Evolutionary conservation across 1,140 invertebrate genomes (phyloP).

Genomic region (Lithobius niger): DNA sequence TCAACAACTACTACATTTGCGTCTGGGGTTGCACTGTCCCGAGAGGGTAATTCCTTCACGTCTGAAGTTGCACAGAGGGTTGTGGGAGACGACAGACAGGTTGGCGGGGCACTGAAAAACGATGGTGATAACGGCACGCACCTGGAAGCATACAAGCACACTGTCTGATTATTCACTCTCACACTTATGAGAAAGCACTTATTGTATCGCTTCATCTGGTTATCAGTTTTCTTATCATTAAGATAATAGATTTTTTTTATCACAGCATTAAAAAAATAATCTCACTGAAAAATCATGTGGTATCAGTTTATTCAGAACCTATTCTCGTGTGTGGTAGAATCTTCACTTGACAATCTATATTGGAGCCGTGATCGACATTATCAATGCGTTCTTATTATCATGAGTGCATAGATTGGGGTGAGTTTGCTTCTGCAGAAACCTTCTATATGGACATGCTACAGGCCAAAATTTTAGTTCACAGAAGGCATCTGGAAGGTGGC

Average conservation of each 20-base stretch:
- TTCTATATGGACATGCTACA: no score
- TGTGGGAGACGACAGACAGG: constrained; percentile 44
- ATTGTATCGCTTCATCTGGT: background rate
- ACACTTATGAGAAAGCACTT: background rate
- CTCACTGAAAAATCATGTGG: background rate
- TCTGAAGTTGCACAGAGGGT: background rate
- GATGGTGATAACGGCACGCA: constrained; percentile 9
- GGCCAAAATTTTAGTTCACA: no score
- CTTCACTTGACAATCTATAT: no score
- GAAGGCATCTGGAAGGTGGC: no score
- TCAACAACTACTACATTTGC: background rate
- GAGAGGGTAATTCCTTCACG: background rate
- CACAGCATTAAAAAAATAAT: background rate
- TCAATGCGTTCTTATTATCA: no score
- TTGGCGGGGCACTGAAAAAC: constrained; percentile 39
- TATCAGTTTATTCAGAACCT: background rate
- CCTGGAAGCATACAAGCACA: no score
- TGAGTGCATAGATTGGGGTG: no score
- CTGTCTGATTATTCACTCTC: no score
- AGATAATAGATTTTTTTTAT: background rate
- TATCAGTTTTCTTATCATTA: background rate
- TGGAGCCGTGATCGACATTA: no score
- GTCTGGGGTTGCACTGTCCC: background rate
- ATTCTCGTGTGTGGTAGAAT: no score
- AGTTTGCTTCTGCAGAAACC: no score